These are phyloP conservation scores for Condylura cristata DNA, from an alignment of 2,113 vertebrate species.

Conservation along the genomic window DNA sequence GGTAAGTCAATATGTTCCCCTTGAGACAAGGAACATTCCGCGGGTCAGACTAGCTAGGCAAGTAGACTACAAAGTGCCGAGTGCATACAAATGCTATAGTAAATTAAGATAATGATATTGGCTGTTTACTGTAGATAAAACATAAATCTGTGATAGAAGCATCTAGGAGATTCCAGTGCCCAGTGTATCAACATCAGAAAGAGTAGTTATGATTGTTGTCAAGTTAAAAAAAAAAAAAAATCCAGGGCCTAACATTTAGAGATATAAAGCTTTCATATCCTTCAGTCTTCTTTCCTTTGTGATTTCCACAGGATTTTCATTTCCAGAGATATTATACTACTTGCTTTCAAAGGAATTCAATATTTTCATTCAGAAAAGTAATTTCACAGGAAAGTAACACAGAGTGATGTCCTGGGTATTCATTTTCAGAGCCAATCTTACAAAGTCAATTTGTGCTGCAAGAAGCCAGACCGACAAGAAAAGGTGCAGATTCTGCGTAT, in stretches of 20 bases:
- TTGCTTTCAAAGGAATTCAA: constrained; percentile 88
- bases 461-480: constrained; percentile 73
- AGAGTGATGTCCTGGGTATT: constrained; percentile 84
- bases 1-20: constrained; percentile 70
- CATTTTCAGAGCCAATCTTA: constrained; percentile 85
- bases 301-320: constrained; percentile 86
- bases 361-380: constrained; percentile 88
- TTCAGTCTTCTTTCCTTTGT: constrained; percentile 85
- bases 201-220: constrained; percentile 81
- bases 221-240: constrained; percentile 76
- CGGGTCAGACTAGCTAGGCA: constrained; percentile 63
- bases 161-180: constrained; percentile 78
- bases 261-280: constrained; percentile 83
- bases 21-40: constrained; percentile 66
- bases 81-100: constrained; percentile 59
- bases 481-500: constrained; percentile 73
- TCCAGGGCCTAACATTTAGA: constrained; percentile 82
- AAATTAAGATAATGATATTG: constrained; percentile 81
- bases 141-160: constrained; percentile 77
- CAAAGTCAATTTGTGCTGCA: constrained; percentile 83
- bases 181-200: constrained; percentile 79
- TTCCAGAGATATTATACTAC: constrained; percentile 86
- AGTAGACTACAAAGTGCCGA: constrained; percentile 29
- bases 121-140: constrained; percentile 78
- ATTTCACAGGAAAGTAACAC: constrained; percentile 87